Conservation (phyloP, 2,888 invertebrate species). For the Leptinotarsa peninsularis region DNA sequence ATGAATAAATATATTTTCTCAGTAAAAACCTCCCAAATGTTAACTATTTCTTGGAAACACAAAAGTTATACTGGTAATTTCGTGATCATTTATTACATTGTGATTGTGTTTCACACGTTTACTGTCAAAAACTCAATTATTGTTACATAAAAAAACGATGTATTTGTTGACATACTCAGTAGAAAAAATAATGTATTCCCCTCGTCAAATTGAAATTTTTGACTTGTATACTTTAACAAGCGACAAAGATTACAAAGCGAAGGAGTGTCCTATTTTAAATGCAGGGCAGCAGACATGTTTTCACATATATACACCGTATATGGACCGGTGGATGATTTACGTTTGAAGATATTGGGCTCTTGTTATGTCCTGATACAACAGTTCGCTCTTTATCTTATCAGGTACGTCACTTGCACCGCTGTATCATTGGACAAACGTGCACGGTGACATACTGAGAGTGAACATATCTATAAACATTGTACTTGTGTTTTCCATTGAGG, state of each 20-base stretch:
- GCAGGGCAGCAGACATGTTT: constrained; percentile 56
- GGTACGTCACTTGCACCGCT: constrained; percentile 42
- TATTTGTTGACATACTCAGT: too few species aligned
- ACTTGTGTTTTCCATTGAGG: constrained; percentile 17
- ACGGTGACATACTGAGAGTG: constrained; percentile 42
- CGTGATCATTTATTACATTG: too few species aligned
- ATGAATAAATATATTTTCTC: too few species aligned
- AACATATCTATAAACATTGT: constrained; percentile 36
- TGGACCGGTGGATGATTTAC: constrained; percentile 64
- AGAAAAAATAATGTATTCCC: neutral
- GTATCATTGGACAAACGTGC: constrained; percentile 38
- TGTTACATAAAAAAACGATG: too few species aligned
- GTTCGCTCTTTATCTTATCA: constrained; percentile 65
- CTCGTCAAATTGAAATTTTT: constrained; percentile 17
- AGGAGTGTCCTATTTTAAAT: constrained; percentile 57
- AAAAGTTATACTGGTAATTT: too few species aligned
- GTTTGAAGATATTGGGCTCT: constrained; percentile 64
- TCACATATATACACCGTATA: constrained; percentile 59
- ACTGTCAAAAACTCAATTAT: too few species aligned
- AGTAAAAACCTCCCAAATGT: too few species aligned
- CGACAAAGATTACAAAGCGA: constrained; percentile 25
- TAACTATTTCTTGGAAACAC: too few species aligned
- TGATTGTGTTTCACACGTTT: too few species aligned
- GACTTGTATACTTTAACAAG: constrained; percentile 18
- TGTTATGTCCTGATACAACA: constrained; percentile 63